Conservation (phyloP, 1,140 invertebrate genomes). For the Conopomorpha cramerella region DNA sequence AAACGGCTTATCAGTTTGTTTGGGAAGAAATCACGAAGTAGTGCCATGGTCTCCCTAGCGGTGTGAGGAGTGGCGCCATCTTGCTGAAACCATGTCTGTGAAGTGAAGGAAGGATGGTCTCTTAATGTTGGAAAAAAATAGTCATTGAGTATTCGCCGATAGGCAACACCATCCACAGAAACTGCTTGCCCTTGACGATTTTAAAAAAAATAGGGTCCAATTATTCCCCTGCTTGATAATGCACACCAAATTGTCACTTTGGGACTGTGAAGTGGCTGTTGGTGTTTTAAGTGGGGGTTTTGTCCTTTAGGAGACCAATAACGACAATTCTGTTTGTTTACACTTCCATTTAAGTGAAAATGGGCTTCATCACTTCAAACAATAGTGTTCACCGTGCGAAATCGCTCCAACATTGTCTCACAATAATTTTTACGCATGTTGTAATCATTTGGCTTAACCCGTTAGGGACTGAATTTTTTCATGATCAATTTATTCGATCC, state of each 20-base stretch:
- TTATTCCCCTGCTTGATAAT: constrained; percentile 13
- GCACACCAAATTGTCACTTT: constrained; percentile 27
- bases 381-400: constrained; percentile 7
- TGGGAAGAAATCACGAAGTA: too few species aligned
- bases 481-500: too few species aligned
- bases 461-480: too few species aligned
- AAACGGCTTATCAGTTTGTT: too few species aligned
- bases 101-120: too few species aligned
- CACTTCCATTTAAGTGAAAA: too few species aligned
- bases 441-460: constrained; percentile 6
- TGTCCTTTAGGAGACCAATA: constrained; percentile 12
- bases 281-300: constrained; percentile 21
- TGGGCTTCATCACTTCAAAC: constrained; percentile 8
- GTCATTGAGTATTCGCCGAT: constrained; percentile 9
- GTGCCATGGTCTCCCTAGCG: too few species aligned
- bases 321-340: constrained; percentile 27
- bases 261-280: constrained; percentile 20
- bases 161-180: constrained; percentile 7
- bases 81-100: too few species aligned
- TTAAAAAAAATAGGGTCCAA: constrained; percentile 17
- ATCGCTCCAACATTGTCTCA: constrained; percentile 6
- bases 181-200: constrained; percentile 6
- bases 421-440: constrained; percentile 5
- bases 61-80: too few species aligned
- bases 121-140: too few species aligned